Evolutionary conservation across 2,888 invertebrate species (phyloP).

Genomic region (Amblyjoppa fuscipennis): DNA sequence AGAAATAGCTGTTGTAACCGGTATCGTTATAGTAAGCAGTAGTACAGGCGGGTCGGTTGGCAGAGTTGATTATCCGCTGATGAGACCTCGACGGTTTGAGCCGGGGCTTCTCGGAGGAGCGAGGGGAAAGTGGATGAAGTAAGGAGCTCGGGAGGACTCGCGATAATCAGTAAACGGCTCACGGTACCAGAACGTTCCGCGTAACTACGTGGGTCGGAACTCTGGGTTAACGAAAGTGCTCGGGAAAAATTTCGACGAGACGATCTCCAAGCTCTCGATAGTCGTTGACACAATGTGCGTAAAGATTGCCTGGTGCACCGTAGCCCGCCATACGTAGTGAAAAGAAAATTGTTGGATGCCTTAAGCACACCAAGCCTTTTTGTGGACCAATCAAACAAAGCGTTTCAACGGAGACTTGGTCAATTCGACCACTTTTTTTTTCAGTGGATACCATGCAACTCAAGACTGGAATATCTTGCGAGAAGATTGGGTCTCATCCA

Average conservation of each 20-base stretch:
- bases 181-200: constrained; percentile 26
- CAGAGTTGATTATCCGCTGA: constrained; percentile 69
- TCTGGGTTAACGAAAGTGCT: constrained; percentile 28
- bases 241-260: constrained; percentile 23
- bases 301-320: constrained; percentile 8
- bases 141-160: constrained; percentile 38
- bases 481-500: constrained; percentile 31
- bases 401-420: not conserved
- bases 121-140: constrained; percentile 57
- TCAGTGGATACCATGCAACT: not conserved
- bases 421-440: not conserved
- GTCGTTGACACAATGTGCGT: constrained; percentile 13
- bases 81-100: constrained; percentile 61
- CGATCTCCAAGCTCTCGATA: constrained; percentile 19
- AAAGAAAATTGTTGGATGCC: not conserved
- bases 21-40: not conserved
- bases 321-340: not conserved
- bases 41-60: constrained; percentile 20
- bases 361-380: not conserved
- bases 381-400: not conserved
- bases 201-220: constrained; percentile 22
- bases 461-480: not conserved
- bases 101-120: constrained; percentile 46
- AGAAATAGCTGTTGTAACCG: not conserved
- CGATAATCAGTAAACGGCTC: constrained; percentile 38